Evolutionary conservation across 2,888 invertebrate genomes (phyloP), one percentile per base, ranked within the genome.

Genomic region (Saturnia pavonia): DNA sequence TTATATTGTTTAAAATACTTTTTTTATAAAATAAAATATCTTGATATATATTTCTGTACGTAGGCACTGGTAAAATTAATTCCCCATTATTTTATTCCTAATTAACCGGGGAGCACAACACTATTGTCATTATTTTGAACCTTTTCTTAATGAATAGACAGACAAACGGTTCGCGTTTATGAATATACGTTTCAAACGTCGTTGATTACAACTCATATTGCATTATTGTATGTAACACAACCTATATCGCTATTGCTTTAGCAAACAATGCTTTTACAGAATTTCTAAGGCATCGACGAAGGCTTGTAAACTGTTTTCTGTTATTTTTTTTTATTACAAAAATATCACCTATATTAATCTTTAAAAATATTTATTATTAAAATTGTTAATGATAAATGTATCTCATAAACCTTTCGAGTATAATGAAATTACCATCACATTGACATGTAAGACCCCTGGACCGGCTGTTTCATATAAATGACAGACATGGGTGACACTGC

Each of bases 181-280:
- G 43, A 4, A 8, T 42, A 8, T 42, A n/a, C n/a, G n/a, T 54
- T 22, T 54, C 8, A 11, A 22, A 54, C 54, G 11, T 54, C n/a
- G 22, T 9, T 70, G 72, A 75, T 22, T 78, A 80, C 78, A 80
- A 73, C 11, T 79, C 82, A 84, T 82, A 85, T 84, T 82, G 82
- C 82, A 78, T 82, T 80, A n/a, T n/a, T n/a, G n/a, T n/a, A n/a
- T 84, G 84, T 88, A 87, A 89, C 90, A 91, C 91, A 88, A 87
- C 75, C 72, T 78, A 74, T 73, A 76, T n/a, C n/a, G n/a, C n/a
- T 60, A 60, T 60, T 60, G 75, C 79, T 74, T 76, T 80, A 82
- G 81, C 81, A 81, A 81, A 79, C 75, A 77, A 81, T 81, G 80
- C 79, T 74, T 79, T 83, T 76, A 80, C 81, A 76, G 79, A 11